Evolutionary conservation across 2,113 vertebrate species (phyloP).

Genomic region (western clawed frog (Xenopus tropicalis)): UCB_Xtro_10.0 CM004451.2:24123501-24124000

Average conservation of each 20-base stretch:
- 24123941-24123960: not conserved
- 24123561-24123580: conserved; percentile 47
- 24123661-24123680: conserved; percentile 25
- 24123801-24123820: not conserved
- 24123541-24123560: conserved; percentile 46
- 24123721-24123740: conserved; percentile 43
- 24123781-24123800: conserved; percentile 1
- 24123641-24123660: conserved; percentile 47
- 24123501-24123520: fast-evolving
- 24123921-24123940: conserved; percentile 41
- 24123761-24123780: conserved; percentile 39
- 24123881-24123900: conserved; percentile 47
- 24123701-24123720: conserved; percentile 48
- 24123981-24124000: conserved; percentile 45
- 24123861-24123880: not conserved
- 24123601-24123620: not conserved
- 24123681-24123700: conserved; percentile 46
- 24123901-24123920: conserved; percentile 47
- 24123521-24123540: conserved; percentile 52
- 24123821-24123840: conserved; percentile 44
- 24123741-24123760: conserved; percentile 24
- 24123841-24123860: conserved; percentile 31
- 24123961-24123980: conserved; percentile 41
- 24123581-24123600: conserved; percentile 14
- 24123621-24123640: not conserved